Evolutionary conservation across 2,113 vertebrate species (phyloP), one percentile per base, ranked within the genome.

Genomic region (Sapayoa aenigma): DNA sequence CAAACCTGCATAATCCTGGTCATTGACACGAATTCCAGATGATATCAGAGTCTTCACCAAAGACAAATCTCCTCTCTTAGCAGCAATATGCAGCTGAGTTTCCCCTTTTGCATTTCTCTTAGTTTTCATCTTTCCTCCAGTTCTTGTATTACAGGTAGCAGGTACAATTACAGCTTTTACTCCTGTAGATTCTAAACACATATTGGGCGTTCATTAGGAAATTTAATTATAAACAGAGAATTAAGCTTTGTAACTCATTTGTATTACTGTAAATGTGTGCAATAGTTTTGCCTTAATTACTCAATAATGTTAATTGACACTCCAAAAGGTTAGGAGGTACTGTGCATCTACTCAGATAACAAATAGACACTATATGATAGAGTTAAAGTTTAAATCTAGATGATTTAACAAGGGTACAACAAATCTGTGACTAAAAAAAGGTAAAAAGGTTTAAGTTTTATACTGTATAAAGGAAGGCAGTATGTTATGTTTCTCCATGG

Each of bases 1-100:
- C 97, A 97, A 84, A 99, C 99, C 98, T 98, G 98, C 98, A 86
- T 98, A 72, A 89, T 99, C 98, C 88, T 97, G 93, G 23, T 96
- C 79, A 96, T 99, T 98, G 75, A 99, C 96, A 86, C 95, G 83
- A 84, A 98, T 95, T 93, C 98, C 98, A 94, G 97, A 97, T 52
- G 97, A 93, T 96, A 99, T 96, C 2, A 99, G 96, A n/a, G 39
- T 53, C 96, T 95, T 98, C 88, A 98, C 97, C 52, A 87, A 93
- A 65, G 93, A 78, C 71, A 99, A 67, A 84, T 99, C 77, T 97
- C 97, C 94, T 95, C 89, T 98, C 80, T 12, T 98, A 85, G 98
- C 98, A 68, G 98, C 98, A 79, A 84, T 46, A 91, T 98, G 98
- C 62, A 99, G 97, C 9, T 2, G 71, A 67, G 97, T 99, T 95